Base-by-base conservation (phyloP, 1,140 invertebrate species). In the Trichonephila clavata region DNA sequence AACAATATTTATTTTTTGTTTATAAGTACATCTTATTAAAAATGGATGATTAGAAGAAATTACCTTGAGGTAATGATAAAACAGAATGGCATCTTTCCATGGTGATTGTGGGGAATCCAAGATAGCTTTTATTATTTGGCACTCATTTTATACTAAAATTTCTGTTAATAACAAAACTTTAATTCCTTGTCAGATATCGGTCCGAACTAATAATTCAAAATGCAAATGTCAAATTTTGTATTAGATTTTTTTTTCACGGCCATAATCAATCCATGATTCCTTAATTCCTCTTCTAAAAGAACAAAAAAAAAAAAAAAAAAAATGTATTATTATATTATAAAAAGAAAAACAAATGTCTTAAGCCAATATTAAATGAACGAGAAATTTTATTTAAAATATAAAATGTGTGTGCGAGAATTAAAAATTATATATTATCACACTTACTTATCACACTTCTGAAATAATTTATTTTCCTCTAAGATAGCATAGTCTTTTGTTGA, bases 21-120 rank as follows among this genome's bases (percentile, higher is more conserved):
- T 50, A 50, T 50, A 50, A 50, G 7, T 7, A 50, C 7, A 50
- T 50, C 50, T 50, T 50, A 50, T 50, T 50, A 2, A 50, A 10
- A 7, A 50, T 7, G 10, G 50, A 50, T 50, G 50, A 50, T 50
- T 5, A 50, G 7, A 50, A 86, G 20, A n/a, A 50, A 50, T 65
- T 39, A 89, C 86, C 86, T 68, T 89, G 86, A 68, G 86, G 86
- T 68, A 89, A 18, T 24, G 43, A 71, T 43, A 57, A 16, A n/a
- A 27, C 39, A 68, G 86, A 89, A 89, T 89, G 63, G 61, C 32
- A 57, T 50, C 63, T 43, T 13, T 89, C 65, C 86, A 89, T 89
- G 21, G 14, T 27, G 13, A 86, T 81, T 50, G 43, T 21, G 7
- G 39, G 14, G 18, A 39, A 77, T 77, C 71, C 32, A 32, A 39